Evolutionary conservation across 2,888 invertebrate genomes (phyloP), one percentile per base, ranked within the genome.

Genomic region (Tineola bisselliella): DNA sequence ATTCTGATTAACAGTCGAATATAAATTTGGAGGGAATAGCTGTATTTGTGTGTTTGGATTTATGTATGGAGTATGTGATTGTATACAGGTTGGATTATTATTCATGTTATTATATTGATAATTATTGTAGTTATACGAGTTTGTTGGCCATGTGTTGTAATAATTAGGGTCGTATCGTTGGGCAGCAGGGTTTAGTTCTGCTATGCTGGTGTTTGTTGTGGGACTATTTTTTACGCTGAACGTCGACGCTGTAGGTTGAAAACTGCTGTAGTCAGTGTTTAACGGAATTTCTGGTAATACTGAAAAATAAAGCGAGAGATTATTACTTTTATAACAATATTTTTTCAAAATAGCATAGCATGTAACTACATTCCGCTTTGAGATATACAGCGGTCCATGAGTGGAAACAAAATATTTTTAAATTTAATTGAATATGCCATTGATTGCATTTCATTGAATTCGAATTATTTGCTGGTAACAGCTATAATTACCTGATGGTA

Each of bases 1-100:
- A 76, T 94, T 94, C 77, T 94, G 94, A 74, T 94, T 94, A 61
- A 94, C 94, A 19, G 94, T 94, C 48, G 94, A 94, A 76, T 94
- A 93, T 0, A 94, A 83, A 69, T 93, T 93, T 0, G 94, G 94
- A 11, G 44, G 44, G 8, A 60, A 48, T 0, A 94, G 88, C 17
- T 94, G 91, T 90, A 94, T 92, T 62, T 91, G 89, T 1, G 92
- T 89, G 61, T 84, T 84, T 0, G 91, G 88, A 66, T 89, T 89
- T 62, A 89, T 88, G 76, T 91, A 91, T 4, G 88, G 84, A 64
- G 90, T 87, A 68, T 91, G 91, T 8, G 88, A 79, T 64, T 88
- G 88, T 59, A 88, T 66, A 64, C 88, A 87, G 12, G 84, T 73
- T 17, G 86, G 79, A 65, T 88, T 88, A 70, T 87, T 88, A 71